Evolutionary conservation across 2,113 vertebrate species (phyloP).

Genomic region (Nerophis lumbriciformis): DNA sequence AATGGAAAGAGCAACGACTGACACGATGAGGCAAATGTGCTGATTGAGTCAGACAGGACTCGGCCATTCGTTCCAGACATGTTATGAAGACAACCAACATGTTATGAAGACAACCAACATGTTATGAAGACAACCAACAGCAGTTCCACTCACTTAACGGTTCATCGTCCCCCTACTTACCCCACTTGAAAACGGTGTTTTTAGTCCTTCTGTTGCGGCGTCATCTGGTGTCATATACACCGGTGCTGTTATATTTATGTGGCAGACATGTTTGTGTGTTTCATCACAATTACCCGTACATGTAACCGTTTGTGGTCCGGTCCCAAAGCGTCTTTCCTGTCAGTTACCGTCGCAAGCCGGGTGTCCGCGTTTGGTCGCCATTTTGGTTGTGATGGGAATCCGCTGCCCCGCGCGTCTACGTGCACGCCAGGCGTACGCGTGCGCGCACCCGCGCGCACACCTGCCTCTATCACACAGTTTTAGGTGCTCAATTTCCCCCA

Average conservation of each 20-base stretch:
- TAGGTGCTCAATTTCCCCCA: no score
- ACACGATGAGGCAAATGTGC: neutral
- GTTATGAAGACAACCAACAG: neutral
- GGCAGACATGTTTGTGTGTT: neutral
- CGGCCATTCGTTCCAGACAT: neutral
- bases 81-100: neutral
- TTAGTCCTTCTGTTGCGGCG: constrained; percentile 10
- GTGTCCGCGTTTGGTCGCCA: constrained; percentile 55
- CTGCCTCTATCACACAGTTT: neutral
- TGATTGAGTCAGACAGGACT: neutral
- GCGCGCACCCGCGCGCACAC: constrained; percentile 1
- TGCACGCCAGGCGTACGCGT: constrained; percentile 1
- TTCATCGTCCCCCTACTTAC: constrained; percentile 44
- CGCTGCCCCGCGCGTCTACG: constrained; percentile 2
- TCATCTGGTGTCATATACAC: neutral
- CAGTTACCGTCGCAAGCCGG: constrained; percentile 45
- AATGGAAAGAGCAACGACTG: neutral
- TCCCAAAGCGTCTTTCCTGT: constrained; percentile 21
- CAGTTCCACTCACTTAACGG: constrained; percentile 17
- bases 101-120: no score
- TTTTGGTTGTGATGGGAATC: constrained; percentile 61
- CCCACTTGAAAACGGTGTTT: constrained; percentile 21
- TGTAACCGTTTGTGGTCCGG: constrained; percentile 7
- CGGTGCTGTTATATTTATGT: constrained; percentile 22
- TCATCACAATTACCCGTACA: neutral